Percentiles rank a stretch among this genome's conserved stretches.
phyloP scores from a whole-genome alignment of 2,113 vertebrate genomes.

The Phalacrocorax aristotelis region DNA sequence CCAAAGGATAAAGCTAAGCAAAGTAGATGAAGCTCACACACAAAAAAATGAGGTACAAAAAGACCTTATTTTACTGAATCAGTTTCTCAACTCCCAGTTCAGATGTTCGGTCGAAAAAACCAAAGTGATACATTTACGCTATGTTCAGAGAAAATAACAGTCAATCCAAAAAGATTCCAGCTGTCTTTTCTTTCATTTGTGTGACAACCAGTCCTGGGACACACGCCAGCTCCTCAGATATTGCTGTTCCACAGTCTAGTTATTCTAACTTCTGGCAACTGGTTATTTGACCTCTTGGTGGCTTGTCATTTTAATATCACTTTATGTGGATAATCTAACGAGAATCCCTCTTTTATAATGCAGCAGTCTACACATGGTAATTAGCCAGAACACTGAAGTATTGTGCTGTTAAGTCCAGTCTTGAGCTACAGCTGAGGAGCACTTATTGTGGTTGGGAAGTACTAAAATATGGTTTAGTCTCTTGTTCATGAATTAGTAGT shows the following conservation, averaged over 20 bases:
- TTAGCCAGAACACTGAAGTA: slow-evolving; percentile 42
- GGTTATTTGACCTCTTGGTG: slow-evolving; percentile 70
- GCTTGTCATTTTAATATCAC: slow-evolving; percentile 53
- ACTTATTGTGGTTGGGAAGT: neutral
- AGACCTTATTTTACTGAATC: neutral
- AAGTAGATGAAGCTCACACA: neutral
- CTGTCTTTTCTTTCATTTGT: slow-evolving; percentile 19
- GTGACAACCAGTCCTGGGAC: slow-evolving; percentile 64
- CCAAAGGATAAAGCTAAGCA: slow-evolving; percentile 3
- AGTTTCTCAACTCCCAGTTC: slow-evolving; percentile 12
- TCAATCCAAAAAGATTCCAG: slow-evolving; percentile 42
- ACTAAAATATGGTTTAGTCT: neutral
- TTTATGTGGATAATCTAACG: slow-evolving; percentile 31
- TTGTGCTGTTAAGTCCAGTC: slow-evolving; percentile 2
- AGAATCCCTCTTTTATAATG: slow-evolving; percentile 34
- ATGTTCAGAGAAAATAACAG: slow-evolving; percentile 45
- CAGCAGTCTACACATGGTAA: neutral
- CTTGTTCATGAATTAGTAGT: neutral
- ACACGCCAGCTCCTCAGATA: slow-evolving; percentile 55
- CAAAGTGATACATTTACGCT: neutral
- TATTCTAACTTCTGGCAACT: slow-evolving; percentile 68
- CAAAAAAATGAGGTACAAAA: neutral
- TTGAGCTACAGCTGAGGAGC: slow-evolving; percentile 8
- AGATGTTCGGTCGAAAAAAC: neutral
- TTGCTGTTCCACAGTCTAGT: slow-evolving; percentile 51